Evolutionary conservation across 1,140 invertebrate genomes (phyloP), one percentile per base, ranked within the genome.

Genomic region (Drosophila truncata): DNA sequence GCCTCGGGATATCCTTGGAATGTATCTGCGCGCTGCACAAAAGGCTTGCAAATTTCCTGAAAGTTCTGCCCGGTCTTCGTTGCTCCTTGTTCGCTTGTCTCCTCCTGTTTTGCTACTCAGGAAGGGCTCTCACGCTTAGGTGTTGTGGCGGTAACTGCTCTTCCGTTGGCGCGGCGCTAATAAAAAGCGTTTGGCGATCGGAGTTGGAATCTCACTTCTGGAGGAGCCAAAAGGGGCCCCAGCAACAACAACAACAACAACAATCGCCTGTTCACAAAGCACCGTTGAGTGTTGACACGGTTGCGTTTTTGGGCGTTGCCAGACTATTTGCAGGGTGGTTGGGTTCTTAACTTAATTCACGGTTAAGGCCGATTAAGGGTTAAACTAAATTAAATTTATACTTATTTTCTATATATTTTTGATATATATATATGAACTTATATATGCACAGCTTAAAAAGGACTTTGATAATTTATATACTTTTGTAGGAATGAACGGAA

Each of bases 171-270:
- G 37, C 37, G 23, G 55, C 8, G 58, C 23, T 35, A 65, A 25
- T 60, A n/a, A 39, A n/a, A 39, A 58, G 20, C 42, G 42, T 13
- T 72, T 41, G 16, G 50, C 35, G 67, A 72, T 72, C 54, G 50
- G 27, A 49, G 44, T 73, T 41, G 35, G 52, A 50, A 60, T 73
- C 60, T 60, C n/a, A n/a, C 54, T 71, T 71, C 44, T 72, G 52
- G 33, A 35, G 33, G 33, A 37, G 33, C 20, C n/a, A n/a, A 3
- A 20, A 16, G 23, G 50, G 20, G 50, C 46, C 46, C 27, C n/a
- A 29, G 20, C 42, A 60, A n/a, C 57, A 61, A 66, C 63, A 66
- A 27, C n/a, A 29, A 14, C 42, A 60, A n/a, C 57, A 61, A 66
- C 63, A 66, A 27, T 66, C 54, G 54, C 39, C 39, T 60, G 37